Base-by-base conservation (phyloP, 2,113 vertebrate species). In the Siniperca chuatsi region DNA sequence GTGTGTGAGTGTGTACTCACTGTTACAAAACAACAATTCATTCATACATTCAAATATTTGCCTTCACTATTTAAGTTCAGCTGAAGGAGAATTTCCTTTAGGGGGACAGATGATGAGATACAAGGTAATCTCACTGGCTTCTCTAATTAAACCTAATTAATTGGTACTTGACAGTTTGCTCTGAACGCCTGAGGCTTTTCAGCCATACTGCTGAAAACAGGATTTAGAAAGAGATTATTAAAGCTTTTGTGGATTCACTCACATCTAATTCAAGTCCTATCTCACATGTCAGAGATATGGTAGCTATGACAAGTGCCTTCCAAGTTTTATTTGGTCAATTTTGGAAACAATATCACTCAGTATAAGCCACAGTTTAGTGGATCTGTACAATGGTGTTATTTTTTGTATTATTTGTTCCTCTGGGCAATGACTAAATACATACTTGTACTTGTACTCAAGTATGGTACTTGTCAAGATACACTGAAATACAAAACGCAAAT, bases 131-230 rank as follows among this genome's bases (percentile, higher is more conserved):
- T 62, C 68, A 62, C 50, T 86, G 76, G 79, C 75, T 85, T 81
- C 82, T 72, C 76, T 92, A 92, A 95, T 95, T 89, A 92, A 90
- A 87, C 79, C 84, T 82, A 85, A 94, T 94, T 92, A 94, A 89
- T 93, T 92, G 77, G 85, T 75, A 42, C 83, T 80, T 86, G 85
- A 90, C 90, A 89, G 90, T 90, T 82, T 92, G 88, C 69, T 89
- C 68, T 46, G 52, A 76, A 37, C 21, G 85, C 92, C 79, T 9
- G 29, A 78, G 89, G 90, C 78, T 73, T 74, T 90, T 84, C 62
- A 85, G 81, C 73, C 74, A 70, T 66, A 73, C 42, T 0, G 25
- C 74, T 84, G 82, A 87, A 90, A 84, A 84, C 60, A 78, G 68
- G 62, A 79, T 83, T 87, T 66, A 66, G 48, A 40, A 54, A 48